Base-by-base conservation (phyloP, 2,797 vertebrate genomes). In the Prunella strophiata region DNA sequence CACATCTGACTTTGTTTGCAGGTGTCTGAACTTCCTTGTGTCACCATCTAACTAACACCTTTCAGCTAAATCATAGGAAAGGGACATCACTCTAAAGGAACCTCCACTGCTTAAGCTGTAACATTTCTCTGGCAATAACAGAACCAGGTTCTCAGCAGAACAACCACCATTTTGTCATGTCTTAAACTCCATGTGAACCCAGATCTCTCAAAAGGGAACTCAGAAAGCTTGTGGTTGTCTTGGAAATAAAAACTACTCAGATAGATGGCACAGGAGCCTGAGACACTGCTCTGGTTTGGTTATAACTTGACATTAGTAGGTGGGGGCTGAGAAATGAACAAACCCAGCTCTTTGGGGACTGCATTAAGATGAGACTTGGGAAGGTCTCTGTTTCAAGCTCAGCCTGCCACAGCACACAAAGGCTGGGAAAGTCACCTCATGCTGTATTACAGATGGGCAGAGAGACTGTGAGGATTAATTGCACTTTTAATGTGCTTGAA, bases 401-500 rank as follows among this genome's bases (percentile, higher is more conserved):
- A 77, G 57, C 38, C 47, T 95, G 77, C 20, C 81, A 74, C 42
- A 76, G 29, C 45, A 51, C 68, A 52, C 77, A 74, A 43, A 57
- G 30, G 27, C 75, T 89, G 38, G 45, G 36, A 59, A 94, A 93
- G 58, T 80, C 80, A 94, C 55, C 59, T 91, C 80, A 13, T 23
- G 38, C 83, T 9, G 0, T 29, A 38, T 51, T 88, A 81, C 70
- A 90, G 89, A 93, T 79, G 78, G 85, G 83, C 74, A 79, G 63
- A 72, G 82, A 93, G 36, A 67, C 4, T 17, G 47, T 1, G 8
- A 91, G 80, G 88, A 95, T 94, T 96, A 94, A 94, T 85, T 85
- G 75, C 63, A n/a, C 72, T 91, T 91, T 57, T 74, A 94, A 93
- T 61, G 88, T 71, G 59, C 86, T 85, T 63, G 84, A 91, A 85